phyloP scores from a whole-genome alignment of 2,797 vertebrate genomes.

The Anabas testudineus region DNA sequence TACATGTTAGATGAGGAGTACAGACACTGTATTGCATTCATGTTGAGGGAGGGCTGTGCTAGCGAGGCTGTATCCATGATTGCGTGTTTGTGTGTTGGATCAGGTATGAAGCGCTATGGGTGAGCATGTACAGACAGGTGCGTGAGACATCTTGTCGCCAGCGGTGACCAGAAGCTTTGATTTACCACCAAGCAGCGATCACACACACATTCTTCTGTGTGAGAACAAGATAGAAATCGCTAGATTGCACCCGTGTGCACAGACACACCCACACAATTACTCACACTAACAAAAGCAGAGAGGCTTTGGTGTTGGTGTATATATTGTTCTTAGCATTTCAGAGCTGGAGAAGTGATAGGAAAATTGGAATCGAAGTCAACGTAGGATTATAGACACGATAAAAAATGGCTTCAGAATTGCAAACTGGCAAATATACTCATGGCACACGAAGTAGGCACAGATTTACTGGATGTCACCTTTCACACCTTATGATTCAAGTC shows the following conservation, averaged over 20 bases:
- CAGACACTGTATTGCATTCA: constrained; percentile 67
- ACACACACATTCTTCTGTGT: constrained; percentile 70
- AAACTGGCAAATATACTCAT: too few relatives aligned
- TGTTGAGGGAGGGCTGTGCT: constrained; percentile 45
- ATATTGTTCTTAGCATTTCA: constrained; percentile 58
- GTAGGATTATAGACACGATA: constrained; percentile 6
- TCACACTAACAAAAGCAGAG: constrained; percentile 23
- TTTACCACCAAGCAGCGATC: constrained; percentile 71
- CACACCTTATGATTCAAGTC: constrained; percentile 7
- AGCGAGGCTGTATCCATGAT: constrained; percentile 27
- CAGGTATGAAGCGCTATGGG: constrained; percentile 54
- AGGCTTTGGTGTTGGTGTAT: constrained; percentile 63
- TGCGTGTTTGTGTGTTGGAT: constrained; percentile 58
- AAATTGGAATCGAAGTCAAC: constrained; percentile 53
- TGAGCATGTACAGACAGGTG: constrained; percentile 80
- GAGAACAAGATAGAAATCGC: constrained; percentile 54
- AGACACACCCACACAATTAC: constrained; percentile 51
- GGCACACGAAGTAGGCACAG: constrained; percentile 21
- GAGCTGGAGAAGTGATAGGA: constrained; percentile 37
- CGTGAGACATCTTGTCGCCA: constrained; percentile 69
- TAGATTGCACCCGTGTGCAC: constrained; percentile 30
- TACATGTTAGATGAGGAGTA: constrained; percentile 72
- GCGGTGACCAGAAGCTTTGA: constrained; percentile 70
- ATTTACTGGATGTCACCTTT: constrained; percentile 27
- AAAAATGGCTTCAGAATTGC: constrained; percentile 37